Evolutionary conservation across 2,113 vertebrate species (phyloP), one percentile per base, ranked within the genome.

Genomic region (Ictalurus furcatus): DNA sequence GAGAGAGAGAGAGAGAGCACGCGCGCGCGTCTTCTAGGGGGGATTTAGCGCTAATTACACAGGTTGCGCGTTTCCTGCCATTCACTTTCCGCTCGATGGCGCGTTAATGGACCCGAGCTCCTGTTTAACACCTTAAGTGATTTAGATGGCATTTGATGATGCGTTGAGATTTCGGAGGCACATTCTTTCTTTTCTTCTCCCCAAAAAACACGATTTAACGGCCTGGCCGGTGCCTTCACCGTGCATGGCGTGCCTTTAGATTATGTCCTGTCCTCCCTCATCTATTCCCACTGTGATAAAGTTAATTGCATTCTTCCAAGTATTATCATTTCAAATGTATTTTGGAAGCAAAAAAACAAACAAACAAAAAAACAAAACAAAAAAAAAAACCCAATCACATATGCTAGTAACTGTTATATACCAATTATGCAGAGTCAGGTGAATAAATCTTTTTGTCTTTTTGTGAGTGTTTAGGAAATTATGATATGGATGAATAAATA

Each of bases 21-120:
- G 37, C 48, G 13, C 25, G 17, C 19, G 61, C 85, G 61, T 54
- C 59, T 67, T 81, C 87, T 71, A 48, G 78, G 58, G 25, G 73
- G 19, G 28, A 81, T 88, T 88, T 86, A 44, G 71, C 78, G 78
- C 87, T 79, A 69, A 82, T 88, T 88, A 48, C 73, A 69, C 87
- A 85, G 85, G 89, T 91, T 69, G 58, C 79, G 88, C 90, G 44
- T 83, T 90, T 88, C 73, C 58, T 52, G 84, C 91, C 91, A 88
- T 90, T 90, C 91, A 48, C 85, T 58, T 88, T 89, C 69, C 79
- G 85, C 81, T 87, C 89, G 54, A 52, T 89, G 88, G 90, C 48
- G 79, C 92, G 83, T 85, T 92, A 92, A 85, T 92, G 87, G 34
- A 92, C 80, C 12, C 87, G 85, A 74, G 91, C 90, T 89, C 89